Base-by-base conservation (phyloP, 2,113 vertebrate species). In the Picathartes gymnocephalus region DNA sequence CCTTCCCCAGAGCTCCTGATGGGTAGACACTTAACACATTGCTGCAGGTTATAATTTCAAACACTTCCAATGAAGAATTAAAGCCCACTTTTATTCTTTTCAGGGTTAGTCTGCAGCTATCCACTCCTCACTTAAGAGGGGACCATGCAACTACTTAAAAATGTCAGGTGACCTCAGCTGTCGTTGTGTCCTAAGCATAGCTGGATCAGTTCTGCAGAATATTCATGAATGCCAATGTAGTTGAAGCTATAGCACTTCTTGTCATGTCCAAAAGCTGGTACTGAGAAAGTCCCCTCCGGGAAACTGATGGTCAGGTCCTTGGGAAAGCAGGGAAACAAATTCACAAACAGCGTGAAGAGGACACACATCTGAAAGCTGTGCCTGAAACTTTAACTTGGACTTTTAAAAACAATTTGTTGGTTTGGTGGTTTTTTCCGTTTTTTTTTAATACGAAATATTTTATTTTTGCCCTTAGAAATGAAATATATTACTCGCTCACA, bases 141-240 rank as follows among this genome's bases (percentile, higher is more conserved):
- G 31, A 40, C 21, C 10, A 7, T 1, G 2, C 4, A 15, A n/a
- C 16, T 50, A 14, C 31, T n/a, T 71, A 40, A 56, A 78, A 58
- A 31, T 13, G 4, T 30, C 27, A 65, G 12, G 14, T 42, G 20
- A 88, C 28, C 14, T 56, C 21, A 15, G n/a, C 16, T 45, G 30
- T 31, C 33, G 20, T 4, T 25, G 15, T 42, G 15, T 58, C 40
- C 33, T 13, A 53, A 16, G 8, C 15, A 15, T 0, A 53, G 21
- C 47, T 44, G 68, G 11, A 22, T 30, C 15, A 83, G 31, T 17
- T 40, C 58, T 48, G 48, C 25, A 53, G 58, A 51, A 33, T 35
- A 7, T 22, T 50, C 7, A 33, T 3, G 24, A 17, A 2, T 28
- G n/a, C 24, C 17, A 9, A 3, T 13, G 18, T 2, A 33, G 27